phyloP scores from a whole-genome alignment of 2,113 vertebrate species.

The Gadus chalcogrammus region DNA sequence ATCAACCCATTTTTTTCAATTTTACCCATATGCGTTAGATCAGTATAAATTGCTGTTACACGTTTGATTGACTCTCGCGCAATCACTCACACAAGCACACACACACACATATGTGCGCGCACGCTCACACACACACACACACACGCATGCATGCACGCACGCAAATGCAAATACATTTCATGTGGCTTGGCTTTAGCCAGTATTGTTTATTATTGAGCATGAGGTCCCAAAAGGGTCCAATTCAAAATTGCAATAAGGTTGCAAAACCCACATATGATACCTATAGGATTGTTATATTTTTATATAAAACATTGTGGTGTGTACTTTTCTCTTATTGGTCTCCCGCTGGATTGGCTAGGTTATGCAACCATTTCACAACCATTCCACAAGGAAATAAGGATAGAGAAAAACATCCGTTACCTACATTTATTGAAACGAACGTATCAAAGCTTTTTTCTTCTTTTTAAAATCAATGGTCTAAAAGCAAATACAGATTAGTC shows the following conservation, averaged over 20 bases:
- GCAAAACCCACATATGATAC: slow-evolving; percentile 14
- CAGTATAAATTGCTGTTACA: background rate
- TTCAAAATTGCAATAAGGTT: slow-evolving; percentile 14
- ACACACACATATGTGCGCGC: no score
- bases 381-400: slow-evolving; percentile 24
- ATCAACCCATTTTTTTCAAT: slow-evolving; percentile 52
- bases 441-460: slow-evolving; percentile 49
- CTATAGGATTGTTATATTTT: background rate
- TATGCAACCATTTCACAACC: slow-evolving; percentile 18
- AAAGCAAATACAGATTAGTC: slow-evolving; percentile 68
- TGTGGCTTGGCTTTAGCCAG: slow-evolving; percentile 15
- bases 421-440: slow-evolving; percentile 48
- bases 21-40: no score
- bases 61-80: no score
- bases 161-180: background rate
- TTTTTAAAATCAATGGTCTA: slow-evolving; percentile 52
- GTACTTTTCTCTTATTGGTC: background rate
- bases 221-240: slow-evolving; percentile 10
- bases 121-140: no score
- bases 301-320: background rate
- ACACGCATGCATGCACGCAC: no score
- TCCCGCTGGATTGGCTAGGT: background rate
- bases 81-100: no score
- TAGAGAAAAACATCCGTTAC: slow-evolving; percentile 33
- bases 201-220: slow-evolving; percentile 38